phyloP scores from a whole-genome alignment of 2,888 invertebrate species.

The Calameuta idolon region DNA sequence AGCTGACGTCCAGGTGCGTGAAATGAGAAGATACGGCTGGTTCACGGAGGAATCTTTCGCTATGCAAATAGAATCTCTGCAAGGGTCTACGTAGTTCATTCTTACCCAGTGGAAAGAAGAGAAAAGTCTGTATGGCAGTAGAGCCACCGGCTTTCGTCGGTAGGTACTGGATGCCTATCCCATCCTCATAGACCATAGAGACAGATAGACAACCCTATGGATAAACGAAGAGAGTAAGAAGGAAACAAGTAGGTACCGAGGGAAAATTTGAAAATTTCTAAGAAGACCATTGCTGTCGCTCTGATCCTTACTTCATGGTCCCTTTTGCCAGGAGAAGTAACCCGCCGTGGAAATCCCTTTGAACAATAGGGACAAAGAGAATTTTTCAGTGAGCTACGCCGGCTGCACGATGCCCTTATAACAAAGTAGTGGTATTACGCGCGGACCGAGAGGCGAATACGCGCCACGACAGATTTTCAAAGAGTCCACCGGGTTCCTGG shows the following conservation, averaged over 20 bases:
- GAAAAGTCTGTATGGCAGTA: background rate
- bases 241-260: slow-evolving; percentile 14
- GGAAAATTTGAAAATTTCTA: slow-evolving; percentile 44
- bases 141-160: background rate
- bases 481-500: background rate
- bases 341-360: slow-evolving; percentile 34
- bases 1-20: background rate
- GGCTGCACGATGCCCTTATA: slow-evolving; percentile 34
- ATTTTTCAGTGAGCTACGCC: slow-evolving; percentile 54
- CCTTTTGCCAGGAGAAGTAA: slow-evolving; percentile 11
- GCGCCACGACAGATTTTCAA: slow-evolving; percentile 4
- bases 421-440: slow-evolving; percentile 3
- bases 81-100: background rate
- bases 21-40: background rate
- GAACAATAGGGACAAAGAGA: slow-evolving; percentile 58
- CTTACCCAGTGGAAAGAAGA: background rate
- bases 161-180: background rate
- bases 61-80: background rate
- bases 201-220: slow-evolving; percentile 14
- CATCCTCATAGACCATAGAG: slow-evolving; percentile 9
- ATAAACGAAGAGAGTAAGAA: background rate
- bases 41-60: background rate
- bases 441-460: background rate
- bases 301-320: slow-evolving; percentile 4
- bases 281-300: slow-evolving; percentile 25